Base-by-base conservation (phyloP, 2,113 vertebrate species). In the Pan paniscus region DNA sequence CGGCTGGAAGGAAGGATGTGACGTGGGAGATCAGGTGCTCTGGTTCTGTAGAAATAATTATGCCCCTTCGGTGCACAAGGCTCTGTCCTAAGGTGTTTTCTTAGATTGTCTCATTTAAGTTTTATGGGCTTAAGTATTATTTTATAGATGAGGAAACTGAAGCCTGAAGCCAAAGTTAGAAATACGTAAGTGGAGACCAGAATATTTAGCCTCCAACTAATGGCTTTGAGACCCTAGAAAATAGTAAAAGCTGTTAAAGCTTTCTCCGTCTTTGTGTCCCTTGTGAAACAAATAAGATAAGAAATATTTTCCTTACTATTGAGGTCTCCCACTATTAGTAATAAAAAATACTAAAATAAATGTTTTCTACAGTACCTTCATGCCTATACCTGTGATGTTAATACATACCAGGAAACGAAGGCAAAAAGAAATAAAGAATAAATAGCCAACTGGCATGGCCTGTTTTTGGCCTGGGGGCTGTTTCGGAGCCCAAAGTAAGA, bases 401-500 rank as follows among this genome's bases (percentile, higher is more conserved):
- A 17, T 40, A 14, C 38, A 30, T 12, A 55, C 32, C 76, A 40
- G 57, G 82, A 88, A 75, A 93, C 50, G 73, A 93, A 72, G 50
- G 11, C 25, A 43, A 38, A 23, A 89, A 46, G 59, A 84, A 25
- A 25, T 17, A 70, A 17, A 40, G 20, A 72, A 38, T 10, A 32
- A 73, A 30, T 79, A 4, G 50, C 76, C 64, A 43, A 38, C 14
- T 55, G 35, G 8, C 55, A 11, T 38, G 40, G 38, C 30, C 89
- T 83, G 3, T n/a, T 52, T 9, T 75, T 64, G 57, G 38, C 61
- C 55, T 8, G 3, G 67, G 43, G 38, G 5, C 35, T 59, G 90
- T 57, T 73, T 46, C 85, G 46, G 90, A 92, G 88, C 75, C 61
- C 93, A 38, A 0, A 68, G 50, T 88, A 70, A 22, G 64, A 75